Evolutionary conservation across 2,113 vertebrate genomes (phyloP).

Genomic region (Chascanopsetta lugubris): DNA sequence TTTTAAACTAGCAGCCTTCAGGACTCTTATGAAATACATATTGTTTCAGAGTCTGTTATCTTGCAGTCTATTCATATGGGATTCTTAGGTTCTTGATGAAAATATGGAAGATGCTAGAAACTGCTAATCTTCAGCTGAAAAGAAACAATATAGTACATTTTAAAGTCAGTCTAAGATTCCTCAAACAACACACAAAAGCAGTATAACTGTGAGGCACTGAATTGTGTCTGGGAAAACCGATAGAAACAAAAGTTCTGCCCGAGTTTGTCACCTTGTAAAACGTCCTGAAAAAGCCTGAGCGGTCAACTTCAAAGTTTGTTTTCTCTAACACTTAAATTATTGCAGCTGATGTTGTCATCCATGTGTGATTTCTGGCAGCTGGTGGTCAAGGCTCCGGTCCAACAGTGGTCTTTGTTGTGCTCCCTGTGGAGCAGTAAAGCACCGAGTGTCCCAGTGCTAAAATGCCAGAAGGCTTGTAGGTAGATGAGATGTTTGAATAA

Average conservation of each 20-base stretch:
- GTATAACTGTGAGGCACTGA: neutral
- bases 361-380: conserved; percentile 67
- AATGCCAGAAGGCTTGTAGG: conserved; percentile 29
- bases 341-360: conserved; percentile 61
- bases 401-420: conserved; percentile 46
- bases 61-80: too few species aligned
- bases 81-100: neutral
- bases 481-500: conserved; percentile 43
- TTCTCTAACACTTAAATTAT: conserved; percentile 57
- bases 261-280: conserved; percentile 54
- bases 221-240: conserved; percentile 38
- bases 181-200: conserved; percentile 3
- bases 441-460: conserved; percentile 20
- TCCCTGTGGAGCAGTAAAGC: conserved; percentile 56
- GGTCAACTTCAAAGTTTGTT: conserved; percentile 62
- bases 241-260: conserved; percentile 23
- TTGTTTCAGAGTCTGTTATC: neutral
- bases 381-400: conserved; percentile 38
- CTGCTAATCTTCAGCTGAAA: neutral
- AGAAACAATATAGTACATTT: neutral
- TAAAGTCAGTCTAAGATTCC: neutral
- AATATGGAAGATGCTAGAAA: neutral
- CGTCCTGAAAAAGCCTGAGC: conserved; percentile 5
- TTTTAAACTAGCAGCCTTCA: conserved; percentile 33
- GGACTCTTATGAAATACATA: conserved; percentile 17